Conservation (phyloP, 2,797 vertebrate genomes). For the Propithecus deckenii region DNA sequence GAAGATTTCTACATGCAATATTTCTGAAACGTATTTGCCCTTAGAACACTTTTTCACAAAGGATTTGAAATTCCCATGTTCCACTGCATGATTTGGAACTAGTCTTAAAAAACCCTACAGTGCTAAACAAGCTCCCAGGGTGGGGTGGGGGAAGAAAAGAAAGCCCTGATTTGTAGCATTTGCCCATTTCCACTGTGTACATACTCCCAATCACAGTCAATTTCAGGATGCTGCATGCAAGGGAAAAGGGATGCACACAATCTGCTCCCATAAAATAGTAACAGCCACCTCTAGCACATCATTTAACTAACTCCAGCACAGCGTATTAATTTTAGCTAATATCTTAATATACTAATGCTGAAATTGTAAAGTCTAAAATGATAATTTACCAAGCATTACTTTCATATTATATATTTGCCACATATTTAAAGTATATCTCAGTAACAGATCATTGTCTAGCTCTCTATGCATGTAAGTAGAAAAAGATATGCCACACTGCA, state of each 20-base stretch:
- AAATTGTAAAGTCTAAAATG: background rate
- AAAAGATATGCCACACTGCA: background rate
- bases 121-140: background rate
- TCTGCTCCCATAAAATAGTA: background rate
- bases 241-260: background rate
- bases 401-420: background rate
- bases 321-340: background rate
- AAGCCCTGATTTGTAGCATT: background rate
- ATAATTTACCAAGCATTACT: constrained; percentile 7
- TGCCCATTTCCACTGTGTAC: background rate
- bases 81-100: background rate
- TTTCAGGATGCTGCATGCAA: background rate
- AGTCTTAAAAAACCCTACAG: background rate
- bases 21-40: constrained; percentile 19
- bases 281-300: background rate
- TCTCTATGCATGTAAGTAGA: background rate
- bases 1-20: background rate
- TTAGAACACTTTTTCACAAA: constrained; percentile 3
- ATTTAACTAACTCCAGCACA: background rate
- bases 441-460: background rate
- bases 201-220: background rate
- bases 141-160: background rate
- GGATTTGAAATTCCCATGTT: background rate
- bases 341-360: background rate
- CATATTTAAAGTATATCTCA: constrained; percentile 11